A percentile compares a stretch with the other conserved stretches of the same genome.
These are phyloP conservation scores for Sprattus sprattus DNA, from an alignment of 2,113 vertebrate species.

Conservation along the genomic window DNA sequence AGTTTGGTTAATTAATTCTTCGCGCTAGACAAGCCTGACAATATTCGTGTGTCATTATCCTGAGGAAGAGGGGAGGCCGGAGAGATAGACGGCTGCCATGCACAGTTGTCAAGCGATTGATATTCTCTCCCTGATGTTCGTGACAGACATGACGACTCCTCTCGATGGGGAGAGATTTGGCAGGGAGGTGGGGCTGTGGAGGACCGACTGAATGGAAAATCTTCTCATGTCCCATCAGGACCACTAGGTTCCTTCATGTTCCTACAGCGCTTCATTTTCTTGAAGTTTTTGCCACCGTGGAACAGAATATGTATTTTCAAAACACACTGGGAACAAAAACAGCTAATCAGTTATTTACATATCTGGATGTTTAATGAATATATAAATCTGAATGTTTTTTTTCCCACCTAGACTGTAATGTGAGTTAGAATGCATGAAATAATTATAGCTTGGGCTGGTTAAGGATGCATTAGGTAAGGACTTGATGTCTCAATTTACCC, in stretches of 20 bases:
- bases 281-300: neutral
- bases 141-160: neutral
- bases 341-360: no score
- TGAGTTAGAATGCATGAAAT: neutral
- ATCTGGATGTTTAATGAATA: neutral
- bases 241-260: neutral
- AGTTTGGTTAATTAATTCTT: conserved; percentile 13
- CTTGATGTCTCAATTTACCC: conserved; percentile 13
- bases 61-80: neutral
- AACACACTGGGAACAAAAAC: neutral
- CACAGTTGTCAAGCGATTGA: conserved; percentile 4
- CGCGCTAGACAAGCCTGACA: conserved; percentile 5
- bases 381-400: neutral
- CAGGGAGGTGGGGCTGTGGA: neutral
- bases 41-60: neutral
- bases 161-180: neutral
- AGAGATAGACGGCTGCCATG: conserved; percentile 11
- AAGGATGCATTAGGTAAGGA: conserved; percentile 10
- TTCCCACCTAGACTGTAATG: neutral
- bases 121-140: neutral
- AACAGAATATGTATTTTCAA: neutral
- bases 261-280: neutral
- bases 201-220: neutral
- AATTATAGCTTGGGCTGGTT: neutral
- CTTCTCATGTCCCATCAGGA: neutral